phyloP scores from a whole-genome alignment of 2,888 invertebrate species.

The Arrhopalites spinosus region DNA sequence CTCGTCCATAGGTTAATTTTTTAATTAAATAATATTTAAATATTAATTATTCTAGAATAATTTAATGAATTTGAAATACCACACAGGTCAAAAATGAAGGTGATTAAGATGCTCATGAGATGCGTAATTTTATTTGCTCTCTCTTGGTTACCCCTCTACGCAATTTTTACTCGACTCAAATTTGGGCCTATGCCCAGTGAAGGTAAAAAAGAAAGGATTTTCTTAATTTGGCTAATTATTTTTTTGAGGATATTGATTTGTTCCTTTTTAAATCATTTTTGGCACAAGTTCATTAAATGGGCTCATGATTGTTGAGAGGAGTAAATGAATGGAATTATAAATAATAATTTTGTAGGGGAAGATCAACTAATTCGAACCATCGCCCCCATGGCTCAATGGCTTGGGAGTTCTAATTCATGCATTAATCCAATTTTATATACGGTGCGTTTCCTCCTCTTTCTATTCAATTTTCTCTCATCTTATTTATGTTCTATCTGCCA shows the following conservation, averaged over 20 bases:
- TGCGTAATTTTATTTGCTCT: slow-evolving; percentile 65
- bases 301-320: too few species aligned
- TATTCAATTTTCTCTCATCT: too few species aligned
- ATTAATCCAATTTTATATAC: slow-evolving; percentile 67
- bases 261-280: too few species aligned
- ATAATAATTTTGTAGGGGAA: too few species aligned
- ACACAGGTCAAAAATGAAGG: slow-evolving; percentile 58
- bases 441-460: slow-evolving; percentile 47
- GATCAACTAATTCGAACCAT: slow-evolving; percentile 57
- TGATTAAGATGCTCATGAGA: slow-evolving; percentile 64
- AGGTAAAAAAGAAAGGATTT: too few species aligned
- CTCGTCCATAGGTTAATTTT: slow-evolving; percentile 50
- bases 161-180: slow-evolving; percentile 60
- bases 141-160: slow-evolving; percentile 66
- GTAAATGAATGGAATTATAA: too few species aligned
- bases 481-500: too few species aligned
- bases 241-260: too few species aligned
- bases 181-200: slow-evolving; percentile 58
- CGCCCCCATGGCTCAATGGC: slow-evolving; percentile 61
- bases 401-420: slow-evolving; percentile 66
- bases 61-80: background rate
- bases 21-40: background rate
- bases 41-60: background rate
- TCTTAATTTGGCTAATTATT: too few species aligned
- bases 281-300: too few species aligned